Percentiles rank a stretch among this genome's conserved stretches.
phyloP scores from a whole-genome alignment of 2,797 vertebrate species.

The Erithacus rubecula region DNA sequence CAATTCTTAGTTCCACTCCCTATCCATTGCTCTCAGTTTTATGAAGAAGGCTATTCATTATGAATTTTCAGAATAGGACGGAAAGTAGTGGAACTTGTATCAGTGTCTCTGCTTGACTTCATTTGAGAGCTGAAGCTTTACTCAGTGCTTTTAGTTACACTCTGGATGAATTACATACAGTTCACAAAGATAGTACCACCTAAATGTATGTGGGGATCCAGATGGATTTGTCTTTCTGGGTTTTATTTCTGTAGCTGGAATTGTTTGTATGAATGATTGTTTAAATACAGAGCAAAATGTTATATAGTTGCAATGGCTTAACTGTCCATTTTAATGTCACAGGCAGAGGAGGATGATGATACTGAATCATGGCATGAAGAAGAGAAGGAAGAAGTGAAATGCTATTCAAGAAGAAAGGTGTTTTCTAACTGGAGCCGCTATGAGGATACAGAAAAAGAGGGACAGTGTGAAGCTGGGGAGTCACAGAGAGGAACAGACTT shows the following conservation, averaged over 20 bases:
- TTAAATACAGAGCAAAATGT: background rate
- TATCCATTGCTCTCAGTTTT: background rate
- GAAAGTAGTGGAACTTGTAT: background rate
- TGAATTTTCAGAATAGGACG: background rate
- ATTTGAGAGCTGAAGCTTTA: background rate
- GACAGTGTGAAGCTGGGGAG: conserved; percentile 71
- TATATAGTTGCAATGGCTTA: background rate
- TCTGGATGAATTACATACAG: background rate
- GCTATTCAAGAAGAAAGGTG: conserved; percentile 88
- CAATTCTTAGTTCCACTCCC: background rate
- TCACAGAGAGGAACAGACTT: conserved; percentile 87
- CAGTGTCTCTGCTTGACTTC: background rate
- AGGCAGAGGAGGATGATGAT: conserved; percentile 67
- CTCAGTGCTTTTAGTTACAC: background rate
- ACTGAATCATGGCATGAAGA: conserved; percentile 67
- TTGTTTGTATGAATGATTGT: background rate
- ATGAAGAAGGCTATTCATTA: background rate
- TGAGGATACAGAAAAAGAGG: conserved; percentile 73
- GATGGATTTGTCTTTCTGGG: background rate
- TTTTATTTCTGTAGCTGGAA: background rate
- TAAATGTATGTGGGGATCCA: background rate
- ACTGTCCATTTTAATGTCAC: conserved; percentile 33
- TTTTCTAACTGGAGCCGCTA: conserved; percentile 92
- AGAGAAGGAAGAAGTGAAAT: conserved; percentile 67
- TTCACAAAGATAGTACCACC: background rate